phyloP scores from a whole-genome alignment of 2,888 invertebrate species.

The Acrocera orbiculus region DNA sequence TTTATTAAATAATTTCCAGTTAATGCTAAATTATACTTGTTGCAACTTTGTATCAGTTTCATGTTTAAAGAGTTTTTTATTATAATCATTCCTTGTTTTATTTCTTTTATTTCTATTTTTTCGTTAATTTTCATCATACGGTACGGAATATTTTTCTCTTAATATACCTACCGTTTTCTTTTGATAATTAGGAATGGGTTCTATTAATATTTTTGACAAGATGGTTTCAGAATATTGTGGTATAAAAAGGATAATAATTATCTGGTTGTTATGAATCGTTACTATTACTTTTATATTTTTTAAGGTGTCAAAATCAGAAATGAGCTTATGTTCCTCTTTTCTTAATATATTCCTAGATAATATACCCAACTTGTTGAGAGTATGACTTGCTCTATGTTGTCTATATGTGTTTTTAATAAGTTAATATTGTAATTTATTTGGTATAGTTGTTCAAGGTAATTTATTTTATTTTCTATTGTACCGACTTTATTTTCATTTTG shows the following conservation, averaged over 20 bases:
- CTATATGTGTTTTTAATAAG: not conserved
- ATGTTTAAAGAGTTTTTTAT: too few species aligned
- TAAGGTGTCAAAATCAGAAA: not conserved
- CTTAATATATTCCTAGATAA: conserved; percentile 1
- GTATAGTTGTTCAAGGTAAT: not conserved
- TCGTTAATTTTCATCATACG: too few species aligned
- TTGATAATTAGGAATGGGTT: not conserved
- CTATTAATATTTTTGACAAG: not conserved
- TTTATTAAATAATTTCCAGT: too few species aligned
- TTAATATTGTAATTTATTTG: conserved; percentile 1
- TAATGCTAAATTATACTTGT: too few species aligned
- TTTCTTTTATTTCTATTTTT: too few species aligned
- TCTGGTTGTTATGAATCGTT: not conserved
- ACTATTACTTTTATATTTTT: not conserved
- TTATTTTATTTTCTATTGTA: not conserved
- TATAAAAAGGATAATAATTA: conserved; percentile 1
- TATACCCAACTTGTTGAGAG: not conserved
- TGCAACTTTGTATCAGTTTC: too few species aligned
- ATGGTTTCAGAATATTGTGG: conserved; percentile 1
- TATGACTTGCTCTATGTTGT: conserved; percentile 1
- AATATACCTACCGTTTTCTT: not conserved
- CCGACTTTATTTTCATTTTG: not conserved
- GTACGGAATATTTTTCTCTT: conserved; percentile 2
- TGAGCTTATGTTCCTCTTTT: not conserved
- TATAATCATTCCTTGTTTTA: too few species aligned